phyloP scores from a whole-genome alignment of 2,797 vertebrate species.

The Sparus aurata region DNA sequence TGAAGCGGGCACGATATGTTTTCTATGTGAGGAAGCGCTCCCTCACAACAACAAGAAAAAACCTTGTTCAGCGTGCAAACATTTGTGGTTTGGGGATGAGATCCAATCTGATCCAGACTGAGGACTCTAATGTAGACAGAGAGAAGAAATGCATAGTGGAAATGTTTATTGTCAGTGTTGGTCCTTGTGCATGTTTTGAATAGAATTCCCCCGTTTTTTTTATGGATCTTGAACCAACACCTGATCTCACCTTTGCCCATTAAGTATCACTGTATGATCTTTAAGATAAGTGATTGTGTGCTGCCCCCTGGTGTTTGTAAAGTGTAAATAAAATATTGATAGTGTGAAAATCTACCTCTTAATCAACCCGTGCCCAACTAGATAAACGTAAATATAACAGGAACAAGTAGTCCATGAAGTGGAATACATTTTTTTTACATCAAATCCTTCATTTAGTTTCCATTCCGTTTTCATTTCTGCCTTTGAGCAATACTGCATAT shows the following conservation, averaged over 20 bases:
- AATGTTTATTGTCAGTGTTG: not conserved
- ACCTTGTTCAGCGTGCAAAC: conserved; percentile 36
- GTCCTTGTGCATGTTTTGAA: conserved; percentile 13
- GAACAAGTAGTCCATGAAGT: not conserved
- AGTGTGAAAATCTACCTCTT: not conserved
- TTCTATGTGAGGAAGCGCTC: conserved; percentile 55
- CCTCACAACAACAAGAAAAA: conserved; percentile 42
- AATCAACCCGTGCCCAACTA: not conserved
- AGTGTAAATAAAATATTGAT: conserved; percentile 5
- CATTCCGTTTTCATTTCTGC: not conserved
- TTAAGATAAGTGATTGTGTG: conserved; percentile 31
- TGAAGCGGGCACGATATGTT: conserved; percentile 29
- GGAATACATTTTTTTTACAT: not conserved
- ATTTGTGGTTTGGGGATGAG: conserved; percentile 50
- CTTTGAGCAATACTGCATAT: not conserved
- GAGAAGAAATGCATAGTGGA: not conserved
- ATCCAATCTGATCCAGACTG: conserved; percentile 22
- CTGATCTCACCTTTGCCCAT: conserved; percentile 3
- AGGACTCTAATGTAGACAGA: conserved; percentile 3
- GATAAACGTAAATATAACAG: not conserved
- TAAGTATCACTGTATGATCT: not conserved
- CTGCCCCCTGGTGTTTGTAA: conserved; percentile 76
- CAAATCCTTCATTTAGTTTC: not conserved
- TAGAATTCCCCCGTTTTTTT: not conserved
- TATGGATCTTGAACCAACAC: conserved; percentile 1